Evolutionary conservation across 2,888 invertebrate species (phyloP).

Genomic region (Iphiclides podalirius): DNA sequence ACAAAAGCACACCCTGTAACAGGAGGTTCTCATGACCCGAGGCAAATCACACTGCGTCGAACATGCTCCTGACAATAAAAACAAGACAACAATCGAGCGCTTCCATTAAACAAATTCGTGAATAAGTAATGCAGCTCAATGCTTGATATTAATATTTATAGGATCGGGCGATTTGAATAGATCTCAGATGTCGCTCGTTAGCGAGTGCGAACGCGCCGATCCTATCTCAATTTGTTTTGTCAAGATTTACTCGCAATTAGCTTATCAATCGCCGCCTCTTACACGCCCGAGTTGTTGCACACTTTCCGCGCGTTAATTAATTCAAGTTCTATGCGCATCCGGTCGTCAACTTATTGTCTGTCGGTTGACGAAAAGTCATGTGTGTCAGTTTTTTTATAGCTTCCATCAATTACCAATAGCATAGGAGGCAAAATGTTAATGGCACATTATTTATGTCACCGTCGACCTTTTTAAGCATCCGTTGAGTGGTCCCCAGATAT

Average conservation of each 20-base stretch:
- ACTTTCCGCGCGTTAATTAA: constrained; percentile 11
- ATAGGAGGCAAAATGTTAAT: background rate
- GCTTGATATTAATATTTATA: constrained; percentile 72
- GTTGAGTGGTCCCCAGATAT: background rate
- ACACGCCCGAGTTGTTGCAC: constrained; percentile 8
- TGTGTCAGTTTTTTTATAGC: background rate
- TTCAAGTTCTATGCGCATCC: constrained; percentile 11
- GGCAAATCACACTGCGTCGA: constrained; percentile 46
- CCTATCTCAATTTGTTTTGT: constrained; percentile 50
- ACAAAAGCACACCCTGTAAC: constrained; percentile 52
- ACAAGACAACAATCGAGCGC: constrained; percentile 60
- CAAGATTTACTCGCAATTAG: constrained; percentile 54
- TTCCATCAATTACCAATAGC: background rate
- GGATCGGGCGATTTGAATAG: constrained; percentile 64
- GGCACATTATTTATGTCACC: background rate
- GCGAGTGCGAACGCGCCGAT: constrained; percentile 43
- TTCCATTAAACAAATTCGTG: constrained; percentile 72
- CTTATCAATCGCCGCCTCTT: constrained; percentile 46
- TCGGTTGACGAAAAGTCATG: background rate
- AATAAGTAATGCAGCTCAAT: constrained; percentile 63
- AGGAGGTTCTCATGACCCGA: constrained; percentile 52
- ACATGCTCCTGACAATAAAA: constrained; percentile 52
- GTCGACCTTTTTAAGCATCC: background rate
- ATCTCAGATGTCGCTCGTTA: constrained; percentile 59
- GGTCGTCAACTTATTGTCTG: background rate